Evolutionary conservation across 2,888 invertebrate genomes (phyloP), one percentile per base, ranked within the genome.

Genomic region (Fissipunctia ypsillon): DNA sequence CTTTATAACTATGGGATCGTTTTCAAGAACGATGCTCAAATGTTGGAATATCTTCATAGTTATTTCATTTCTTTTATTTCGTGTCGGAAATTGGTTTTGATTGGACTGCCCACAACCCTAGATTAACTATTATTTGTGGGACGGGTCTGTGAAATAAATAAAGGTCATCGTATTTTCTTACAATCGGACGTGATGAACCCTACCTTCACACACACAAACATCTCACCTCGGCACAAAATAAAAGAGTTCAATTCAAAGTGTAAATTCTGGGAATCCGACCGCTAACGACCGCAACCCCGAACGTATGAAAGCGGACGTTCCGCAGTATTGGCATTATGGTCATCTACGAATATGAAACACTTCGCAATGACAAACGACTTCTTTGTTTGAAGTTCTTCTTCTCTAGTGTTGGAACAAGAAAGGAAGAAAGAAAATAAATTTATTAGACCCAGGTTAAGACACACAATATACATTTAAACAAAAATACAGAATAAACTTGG

Each of bases 201-300:
- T 14, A 54, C 41, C 9, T 25, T 41, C 16, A 76, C 25, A 41
- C 56, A 68, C 5, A 41, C 41, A 48, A 43, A 54, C 35, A 57
- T 52, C 16, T 50, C 45, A 43, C 10, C 31, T 65, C 38, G 14
- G n/a, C 45, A 45, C 16, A 60, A 76, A 78, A 66, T 56, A 69
- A 65, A 78, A 66, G 19, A 25, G 35, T n/a, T 38, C 22, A 38
- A 28, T 38, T 38, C 25, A 50, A 45, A 31, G 45, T 74, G n/a
- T 31, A 19, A 74, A 56, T 81, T 76, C 66, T 25, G 38, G 63
- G 82, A 64, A 76, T 31, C 7, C 16, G 54, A 45, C 12, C 48
- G n/a, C n/a, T n/a, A n/a, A n/a, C n/a, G n/a, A n/a, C n/a, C 43
- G 12, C 25, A 31, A 59, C 82, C 70, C 52, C 70, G 70, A 76